Evolutionary conservation across 2,113 vertebrate genomes (phyloP).

Genomic region (Cynopterus brachyotis): DNA sequence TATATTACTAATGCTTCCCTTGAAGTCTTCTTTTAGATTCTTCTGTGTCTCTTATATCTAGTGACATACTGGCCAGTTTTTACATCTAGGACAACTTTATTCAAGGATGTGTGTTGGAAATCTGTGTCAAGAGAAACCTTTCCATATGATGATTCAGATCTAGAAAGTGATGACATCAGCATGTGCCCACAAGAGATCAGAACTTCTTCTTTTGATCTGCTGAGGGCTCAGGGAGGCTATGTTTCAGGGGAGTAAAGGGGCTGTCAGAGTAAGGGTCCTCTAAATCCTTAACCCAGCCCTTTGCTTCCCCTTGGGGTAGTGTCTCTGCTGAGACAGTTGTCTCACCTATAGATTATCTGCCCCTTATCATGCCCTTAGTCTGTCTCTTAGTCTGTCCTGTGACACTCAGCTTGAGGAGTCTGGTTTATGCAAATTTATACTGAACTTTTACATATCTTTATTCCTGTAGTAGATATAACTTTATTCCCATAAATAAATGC

Average conservation of each 20-base stretch:
- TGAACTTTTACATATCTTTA: background rate
- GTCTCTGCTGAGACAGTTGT: background rate
- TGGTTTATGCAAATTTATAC: background rate
- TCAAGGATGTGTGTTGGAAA: background rate
- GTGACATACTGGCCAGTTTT: background rate
- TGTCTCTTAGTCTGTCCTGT: background rate
- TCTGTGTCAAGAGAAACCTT: slow-evolving; percentile 44
- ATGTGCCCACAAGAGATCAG: background rate
- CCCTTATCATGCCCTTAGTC: background rate
- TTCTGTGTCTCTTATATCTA: background rate
- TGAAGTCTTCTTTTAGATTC: background rate
- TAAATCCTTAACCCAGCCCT: background rate
- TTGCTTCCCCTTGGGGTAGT: background rate
- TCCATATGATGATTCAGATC: slow-evolving; percentile 46
- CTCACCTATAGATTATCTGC: background rate
- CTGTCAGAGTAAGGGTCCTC: background rate
- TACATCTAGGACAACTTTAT: background rate
- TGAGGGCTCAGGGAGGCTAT: background rate
- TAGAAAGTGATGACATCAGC: slow-evolving; percentile 45
- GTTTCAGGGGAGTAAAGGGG: background rate
- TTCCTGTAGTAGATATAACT: slow-evolving; percentile 5
- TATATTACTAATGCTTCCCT: background rate
- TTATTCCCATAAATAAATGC: slow-evolving; percentile 11
- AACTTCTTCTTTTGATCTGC: slow-evolving; percentile 54
- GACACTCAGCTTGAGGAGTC: background rate